These are phyloP conservation scores for Drusus annulatus DNA, from an alignment of 1,140 invertebrate genomes.

Conservation along the genomic window DNA sequence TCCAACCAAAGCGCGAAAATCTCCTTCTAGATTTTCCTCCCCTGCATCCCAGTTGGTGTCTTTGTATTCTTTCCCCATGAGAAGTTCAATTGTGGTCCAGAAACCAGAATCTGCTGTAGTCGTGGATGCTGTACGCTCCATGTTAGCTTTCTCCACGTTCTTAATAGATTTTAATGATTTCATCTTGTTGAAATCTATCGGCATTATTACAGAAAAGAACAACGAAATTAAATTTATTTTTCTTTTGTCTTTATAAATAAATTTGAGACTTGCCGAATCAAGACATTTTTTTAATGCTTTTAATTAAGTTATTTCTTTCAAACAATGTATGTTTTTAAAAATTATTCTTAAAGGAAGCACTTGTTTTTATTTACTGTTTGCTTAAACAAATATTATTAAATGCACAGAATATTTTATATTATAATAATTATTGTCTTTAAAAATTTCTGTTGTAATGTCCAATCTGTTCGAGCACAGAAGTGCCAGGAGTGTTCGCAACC, in stretches of 20 bases:
- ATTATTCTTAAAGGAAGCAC: no score
- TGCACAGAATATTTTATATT: no score
- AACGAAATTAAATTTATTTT: no score
- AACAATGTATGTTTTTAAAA: no score
- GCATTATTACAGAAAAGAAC: neutral
- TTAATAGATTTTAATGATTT: conserved; percentile 8
- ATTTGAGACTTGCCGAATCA: no score
- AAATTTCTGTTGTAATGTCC: no score
- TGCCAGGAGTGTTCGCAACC: conserved; percentile 6
- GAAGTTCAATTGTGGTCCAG: conserved; percentile 70
- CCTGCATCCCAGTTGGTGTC: conserved; percentile 23
- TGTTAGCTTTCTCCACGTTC: conserved; percentile 51
- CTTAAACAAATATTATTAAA: no score
- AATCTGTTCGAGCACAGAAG: neutral
- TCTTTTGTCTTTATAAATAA: no score
- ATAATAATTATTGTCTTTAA: no score
- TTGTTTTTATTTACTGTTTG: no score
- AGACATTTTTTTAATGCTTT: no score
- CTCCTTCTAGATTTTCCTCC: conserved; percentile 5
- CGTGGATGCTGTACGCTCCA: conserved; percentile 65
- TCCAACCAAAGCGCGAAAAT: neutral
- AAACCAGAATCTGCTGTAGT: conserved; percentile 67
- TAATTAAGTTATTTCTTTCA: no score
- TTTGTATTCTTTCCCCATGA: conserved; percentile 62
- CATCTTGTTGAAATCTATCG: neutral